phyloP scores from a whole-genome alignment of 2,797 vertebrate species.

The Trachurus trachurus region DNA sequence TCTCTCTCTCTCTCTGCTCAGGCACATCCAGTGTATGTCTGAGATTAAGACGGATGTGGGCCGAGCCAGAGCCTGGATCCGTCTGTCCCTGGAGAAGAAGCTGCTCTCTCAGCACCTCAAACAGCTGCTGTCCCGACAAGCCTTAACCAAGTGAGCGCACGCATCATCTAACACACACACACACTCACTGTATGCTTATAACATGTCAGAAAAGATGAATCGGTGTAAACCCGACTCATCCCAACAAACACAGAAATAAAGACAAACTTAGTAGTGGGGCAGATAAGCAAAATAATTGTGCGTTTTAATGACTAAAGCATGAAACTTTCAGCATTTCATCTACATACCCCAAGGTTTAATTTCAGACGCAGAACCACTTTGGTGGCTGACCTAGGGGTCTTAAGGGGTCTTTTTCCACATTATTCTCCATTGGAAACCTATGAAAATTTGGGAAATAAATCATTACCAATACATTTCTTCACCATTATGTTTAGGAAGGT shows the following conservation, averaged over 20 bases:
- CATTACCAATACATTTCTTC: no score
- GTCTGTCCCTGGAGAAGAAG: slow-evolving; percentile 96
- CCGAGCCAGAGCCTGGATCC: slow-evolving; percentile 94
- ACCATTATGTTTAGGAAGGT: no score
- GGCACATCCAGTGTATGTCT: slow-evolving; percentile 94
- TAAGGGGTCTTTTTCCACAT: no score
- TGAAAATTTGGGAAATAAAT: no score
- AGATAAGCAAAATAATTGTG: no score
- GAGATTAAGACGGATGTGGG: slow-evolving; percentile 97
- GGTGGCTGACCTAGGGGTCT: no score
- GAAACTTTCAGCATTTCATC: no score
- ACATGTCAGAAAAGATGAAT: background rate
- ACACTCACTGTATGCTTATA: background rate
- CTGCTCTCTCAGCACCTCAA: slow-evolving; percentile 95
- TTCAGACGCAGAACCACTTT: no score
- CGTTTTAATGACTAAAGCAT: no score
- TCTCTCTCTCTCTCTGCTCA: slow-evolving; percentile 54
- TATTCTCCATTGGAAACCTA: no score
- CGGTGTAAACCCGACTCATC: background rate
- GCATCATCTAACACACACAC: background rate
- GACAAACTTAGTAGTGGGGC: background rate
- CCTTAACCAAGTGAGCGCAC: slow-evolving; percentile 89
- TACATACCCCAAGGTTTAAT: no score
- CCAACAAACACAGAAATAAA: background rate
- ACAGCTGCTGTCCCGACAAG: slow-evolving; percentile 91